Conservation (phyloP, 2,888 invertebrate species). For the Eucera pruinosa region DNA sequence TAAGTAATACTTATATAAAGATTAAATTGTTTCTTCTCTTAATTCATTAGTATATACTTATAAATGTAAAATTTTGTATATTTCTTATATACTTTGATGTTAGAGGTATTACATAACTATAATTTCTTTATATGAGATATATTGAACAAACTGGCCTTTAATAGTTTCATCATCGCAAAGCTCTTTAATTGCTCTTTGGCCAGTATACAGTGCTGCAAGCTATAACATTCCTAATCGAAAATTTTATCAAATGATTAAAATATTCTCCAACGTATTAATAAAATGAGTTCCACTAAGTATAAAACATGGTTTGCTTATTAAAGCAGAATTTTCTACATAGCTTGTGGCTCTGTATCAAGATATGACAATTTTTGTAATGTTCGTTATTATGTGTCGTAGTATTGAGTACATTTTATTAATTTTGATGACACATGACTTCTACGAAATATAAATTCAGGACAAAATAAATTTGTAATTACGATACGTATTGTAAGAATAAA, state of each 20-base stretch:
- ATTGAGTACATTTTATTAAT: slow-evolving; percentile 55
- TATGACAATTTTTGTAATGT: slow-evolving; percentile 59
- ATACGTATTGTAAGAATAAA: slow-evolving; percentile 78
- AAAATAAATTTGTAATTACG: slow-evolving; percentile 76
- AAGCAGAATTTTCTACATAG: slow-evolving; percentile 46
- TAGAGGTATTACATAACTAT: slow-evolving; percentile 40
- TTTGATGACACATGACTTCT: slow-evolving; percentile 56
- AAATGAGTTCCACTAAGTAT: slow-evolving; percentile 13
- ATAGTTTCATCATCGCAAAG: slow-evolving; percentile 45
- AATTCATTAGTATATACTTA: slow-evolving; percentile 38
- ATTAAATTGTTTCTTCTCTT: slow-evolving; percentile 20
- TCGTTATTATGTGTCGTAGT: slow-evolving; percentile 58
- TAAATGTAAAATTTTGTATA: slow-evolving; percentile 46
- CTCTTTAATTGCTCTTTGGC: slow-evolving; percentile 68
- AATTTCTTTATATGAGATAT: slow-evolving; percentile 31
- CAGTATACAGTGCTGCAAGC: slow-evolving; percentile 69
- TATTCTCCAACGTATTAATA: slow-evolving; percentile 20
- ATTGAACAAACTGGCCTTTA: slow-evolving; percentile 37
- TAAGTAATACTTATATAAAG: slow-evolving; percentile 26
- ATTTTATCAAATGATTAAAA: slow-evolving; percentile 18
- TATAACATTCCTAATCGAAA: slow-evolving; percentile 49
- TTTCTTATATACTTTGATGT: slow-evolving; percentile 36
- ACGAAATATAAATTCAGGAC: slow-evolving; percentile 54
- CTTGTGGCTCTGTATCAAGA: slow-evolving; percentile 68
- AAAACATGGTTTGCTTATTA: not conserved